Evolutionary conservation across 37 sponge, comb jelly and placozoan genomes (phyloP).

Genomic region (Amphimedon queenslandica): DNA sequence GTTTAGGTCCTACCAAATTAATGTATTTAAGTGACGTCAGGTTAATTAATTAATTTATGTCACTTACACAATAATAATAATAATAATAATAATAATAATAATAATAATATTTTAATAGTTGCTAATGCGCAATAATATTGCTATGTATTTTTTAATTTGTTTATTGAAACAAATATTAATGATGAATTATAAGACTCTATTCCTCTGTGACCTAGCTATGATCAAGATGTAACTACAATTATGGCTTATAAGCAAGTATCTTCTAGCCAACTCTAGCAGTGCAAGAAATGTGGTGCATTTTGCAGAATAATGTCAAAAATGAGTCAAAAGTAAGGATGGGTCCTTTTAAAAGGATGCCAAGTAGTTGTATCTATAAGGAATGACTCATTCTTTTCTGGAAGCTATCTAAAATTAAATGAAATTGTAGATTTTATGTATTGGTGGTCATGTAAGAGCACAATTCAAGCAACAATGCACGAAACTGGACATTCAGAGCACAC

Average conservation of each 20-base stretch:
- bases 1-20: too few relatives aligned
- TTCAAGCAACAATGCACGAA: constrained; percentile 1
- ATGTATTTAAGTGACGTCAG: too few relatives aligned
- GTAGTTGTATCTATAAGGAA: constrained; percentile 17
- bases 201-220: too few relatives aligned
- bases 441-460: constrained; percentile 12
- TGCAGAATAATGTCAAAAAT: not conserved
- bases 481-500: not conserved
- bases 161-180: too few relatives aligned
- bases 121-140: too few relatives aligned
- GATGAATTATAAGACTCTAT: too few relatives aligned
- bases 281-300: not conserved
- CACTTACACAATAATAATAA: too few relatives aligned
- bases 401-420: constrained; percentile 3
- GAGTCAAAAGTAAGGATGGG: not conserved
- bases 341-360: constrained; percentile 29
- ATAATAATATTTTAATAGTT: too few relatives aligned
- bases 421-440: not conserved
- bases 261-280: constrained; percentile 8
- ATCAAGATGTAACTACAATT: too few relatives aligned
- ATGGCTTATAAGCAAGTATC: not conserved
- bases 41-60: too few relatives aligned
- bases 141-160: too few relatives aligned
- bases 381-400: constrained; percentile 17
- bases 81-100: too few relatives aligned